Evolutionary conservation across 2,888 invertebrate genomes (phyloP), one percentile per base, ranked within the genome.

Genomic region (Ectobius pallidus): DNA sequence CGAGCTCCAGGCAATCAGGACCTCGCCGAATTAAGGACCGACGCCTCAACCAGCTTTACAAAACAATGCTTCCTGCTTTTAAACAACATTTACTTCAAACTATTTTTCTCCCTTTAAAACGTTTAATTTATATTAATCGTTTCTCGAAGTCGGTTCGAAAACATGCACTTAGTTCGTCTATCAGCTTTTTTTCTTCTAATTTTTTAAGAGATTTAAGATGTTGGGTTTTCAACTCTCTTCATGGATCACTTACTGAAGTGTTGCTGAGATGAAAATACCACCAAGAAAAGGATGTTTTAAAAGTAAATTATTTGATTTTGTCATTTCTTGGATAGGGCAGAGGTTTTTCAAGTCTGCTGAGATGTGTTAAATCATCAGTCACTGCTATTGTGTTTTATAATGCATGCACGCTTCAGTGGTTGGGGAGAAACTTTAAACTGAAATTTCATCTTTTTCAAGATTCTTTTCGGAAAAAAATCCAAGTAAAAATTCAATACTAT

Each of bases 71-170:
- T n/a, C n/a, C n/a, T 18, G 27, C 30, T 30, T 44, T 27, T 46
- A 18, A 25, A 27, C 22, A 44, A 65, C n/a, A n/a, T n/a, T n/a
- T n/a, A n/a, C n/a, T n/a, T n/a, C n/a, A 20, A 22, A 63, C 63
- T 22, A 42, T 9, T 20, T 16, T 20, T 27, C 62, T 7, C 14
- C 2, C 7, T 18, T 62, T 22, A 39, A 61, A 34, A 39, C 20
- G 22, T 39, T 6, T 46, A 65, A 32, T 69, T 55, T 27, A 69
- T 69, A 69, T 69, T 55, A 69, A 69, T 69, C 34, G 69, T 22
- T 39, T 16, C 55, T 22, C 18, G 52, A n/a, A 69, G 18, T 25
- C 11, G 22, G 52, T 69, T 27, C 34, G 69, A 69, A 52, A 55
- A 22, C 30, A 46, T 14, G 55, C 69, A 25, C 55, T 69, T 69